A percentile compares a stretch with the other conserved stretches of the same genome.
phyloP scores from a whole-genome alignment of 2,888 invertebrate genomes.

The Adela reaumurella region DNA sequence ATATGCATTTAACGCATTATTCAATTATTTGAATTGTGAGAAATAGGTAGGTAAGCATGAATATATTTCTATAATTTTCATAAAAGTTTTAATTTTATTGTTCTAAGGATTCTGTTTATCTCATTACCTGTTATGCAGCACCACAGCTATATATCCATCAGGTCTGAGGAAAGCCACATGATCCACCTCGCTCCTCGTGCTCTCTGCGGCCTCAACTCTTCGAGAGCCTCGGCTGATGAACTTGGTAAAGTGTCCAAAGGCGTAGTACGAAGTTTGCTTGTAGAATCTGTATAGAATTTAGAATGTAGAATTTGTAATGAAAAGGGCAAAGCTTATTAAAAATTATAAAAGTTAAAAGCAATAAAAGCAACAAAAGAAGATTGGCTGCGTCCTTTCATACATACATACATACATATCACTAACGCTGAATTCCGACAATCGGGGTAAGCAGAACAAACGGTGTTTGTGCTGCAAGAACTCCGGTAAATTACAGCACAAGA shows the following conservation, averaged over 20 bases:
- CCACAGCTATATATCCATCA: constrained; percentile 9
- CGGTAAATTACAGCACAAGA: too few species aligned
- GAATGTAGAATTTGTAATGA: too few species aligned
- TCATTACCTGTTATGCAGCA: constrained; percentile 10
- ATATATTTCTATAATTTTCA: background rate
- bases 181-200: constrained; percentile 18
- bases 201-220: constrained; percentile 15
- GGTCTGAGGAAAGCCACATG: constrained; percentile 11
- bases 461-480: too few species aligned
- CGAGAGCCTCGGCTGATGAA: constrained; percentile 29
- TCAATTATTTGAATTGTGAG: background rate
- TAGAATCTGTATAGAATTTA: constrained; percentile 77
- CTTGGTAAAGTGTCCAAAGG: constrained; percentile 66
- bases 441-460: too few species aligned
- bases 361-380: too few species aligned
- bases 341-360: too few species aligned
- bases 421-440: too few species aligned
- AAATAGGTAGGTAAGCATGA: background rate
- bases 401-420: too few species aligned
- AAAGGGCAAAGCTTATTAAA: too few species aligned
- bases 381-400: too few species aligned
- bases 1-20: background rate
- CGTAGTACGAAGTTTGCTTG: constrained; percentile 79
- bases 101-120: too few species aligned
- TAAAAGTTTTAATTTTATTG: background rate